These are phyloP conservation scores for Ochropleura plecta DNA, from an alignment of 2,888 invertebrate genomes.

Conservation along the genomic window DNA sequence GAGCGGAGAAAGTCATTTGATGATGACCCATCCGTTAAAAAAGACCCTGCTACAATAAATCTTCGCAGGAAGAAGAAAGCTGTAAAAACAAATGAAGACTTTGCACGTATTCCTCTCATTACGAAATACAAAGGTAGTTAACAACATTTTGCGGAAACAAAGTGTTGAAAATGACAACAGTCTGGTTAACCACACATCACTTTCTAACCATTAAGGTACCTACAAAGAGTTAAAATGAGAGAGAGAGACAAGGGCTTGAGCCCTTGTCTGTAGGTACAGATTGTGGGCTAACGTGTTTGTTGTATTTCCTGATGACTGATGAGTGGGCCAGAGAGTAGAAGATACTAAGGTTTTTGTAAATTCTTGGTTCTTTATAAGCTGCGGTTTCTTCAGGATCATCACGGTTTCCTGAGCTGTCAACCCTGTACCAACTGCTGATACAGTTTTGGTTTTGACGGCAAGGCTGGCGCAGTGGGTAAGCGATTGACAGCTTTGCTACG, in stretches of 20 bases:
- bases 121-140: slow-evolving; percentile 36
- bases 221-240: slow-evolving; percentile 17
- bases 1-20: no score
- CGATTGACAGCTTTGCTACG: no score
- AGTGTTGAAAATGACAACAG: slow-evolving; percentile 47
- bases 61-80: neutral
- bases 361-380: no score
- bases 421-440: neutral
- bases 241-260: no score
- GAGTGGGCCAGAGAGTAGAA: neutral
- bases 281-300: neutral
- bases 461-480: no score
- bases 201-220: slow-evolving; percentile 49
- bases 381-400: neutral
- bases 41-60: neutral
- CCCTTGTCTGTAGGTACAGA: slow-evolving; percentile 3
- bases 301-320: no score
- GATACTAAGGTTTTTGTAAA: neutral
- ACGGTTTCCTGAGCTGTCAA: neutral
- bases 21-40: no score
- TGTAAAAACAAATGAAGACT: neutral
- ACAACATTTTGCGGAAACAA: slow-evolving; percentile 44
- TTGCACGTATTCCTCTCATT: slow-evolving; percentile 18
- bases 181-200: slow-evolving; percentile 35
- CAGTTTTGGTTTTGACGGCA: neutral